A percentile compares a stretch with the other conserved stretches of the same genome.
Evolutionary conservation across 2,888 invertebrate species (phyloP).

Genomic region (Aspidiotus rigidus): DNA sequence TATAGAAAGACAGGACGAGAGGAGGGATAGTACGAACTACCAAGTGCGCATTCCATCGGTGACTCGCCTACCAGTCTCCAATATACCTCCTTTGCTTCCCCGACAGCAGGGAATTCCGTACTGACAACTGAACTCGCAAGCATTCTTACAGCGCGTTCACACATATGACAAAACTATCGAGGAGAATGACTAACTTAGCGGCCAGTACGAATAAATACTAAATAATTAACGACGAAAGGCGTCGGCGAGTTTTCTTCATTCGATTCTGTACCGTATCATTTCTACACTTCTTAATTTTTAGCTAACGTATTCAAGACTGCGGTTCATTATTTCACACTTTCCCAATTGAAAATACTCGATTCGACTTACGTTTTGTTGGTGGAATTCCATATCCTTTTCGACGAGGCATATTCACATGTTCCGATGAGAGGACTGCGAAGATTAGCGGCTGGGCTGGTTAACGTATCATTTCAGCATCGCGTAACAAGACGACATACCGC

Average conservation of each 20-base stretch:
- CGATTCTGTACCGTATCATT: too few relatives aligned
- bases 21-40: constrained; percentile 4
- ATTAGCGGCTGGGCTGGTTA: neutral
- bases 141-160: constrained; percentile 10
- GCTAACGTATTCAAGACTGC: too few relatives aligned
- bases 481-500: constrained; percentile 5
- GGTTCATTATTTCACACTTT: too few relatives aligned
- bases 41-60: constrained; percentile 32
- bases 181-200: too few relatives aligned
- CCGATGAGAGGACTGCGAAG: neutral
- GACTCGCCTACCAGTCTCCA: constrained; percentile 33
- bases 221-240: too few relatives aligned
- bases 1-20: neutral
- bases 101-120: constrained; percentile 31
- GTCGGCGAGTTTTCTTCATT: too few relatives aligned
- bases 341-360: too few relatives aligned
- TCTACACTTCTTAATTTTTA: too few relatives aligned
- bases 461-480: neutral
- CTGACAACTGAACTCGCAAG: constrained; percentile 12
- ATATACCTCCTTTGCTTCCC: constrained; percentile 18
- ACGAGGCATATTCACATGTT: constrained; percentile 32
- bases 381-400: constrained; percentile 33
- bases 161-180: too few relatives aligned
- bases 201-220: too few relatives aligned
- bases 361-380: constrained; percentile 29